Conservation (phyloP, 1,140 invertebrate genomes). For the Drosophila elegans region DNA sequence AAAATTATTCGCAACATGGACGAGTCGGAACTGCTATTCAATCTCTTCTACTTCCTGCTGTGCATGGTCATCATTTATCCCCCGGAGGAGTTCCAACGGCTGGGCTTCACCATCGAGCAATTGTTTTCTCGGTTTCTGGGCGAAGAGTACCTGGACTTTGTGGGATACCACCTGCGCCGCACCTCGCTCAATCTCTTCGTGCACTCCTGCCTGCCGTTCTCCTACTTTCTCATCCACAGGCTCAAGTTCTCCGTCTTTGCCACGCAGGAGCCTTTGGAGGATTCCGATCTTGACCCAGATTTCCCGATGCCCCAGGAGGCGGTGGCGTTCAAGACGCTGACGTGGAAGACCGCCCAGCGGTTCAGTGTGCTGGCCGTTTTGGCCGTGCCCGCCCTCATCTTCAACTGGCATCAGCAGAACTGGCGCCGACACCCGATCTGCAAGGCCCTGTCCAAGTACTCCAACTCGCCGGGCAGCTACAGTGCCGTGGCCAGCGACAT, state of each 20-base stretch:
- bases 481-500: constrained; percentile 89
- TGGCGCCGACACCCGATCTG: constrained; percentile 92
- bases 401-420: constrained; percentile 89
- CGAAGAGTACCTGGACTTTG: constrained; percentile 89
- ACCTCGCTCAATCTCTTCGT: constrained; percentile 88
- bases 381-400: constrained; percentile 84
- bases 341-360: constrained; percentile 80
- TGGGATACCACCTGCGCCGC: constrained; percentile 90
- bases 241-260: constrained; percentile 85
- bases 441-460: constrained; percentile 88
- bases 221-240: constrained; percentile 87
- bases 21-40: constrained; percentile 86
- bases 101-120: constrained; percentile 90
- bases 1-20: constrained; percentile 81
- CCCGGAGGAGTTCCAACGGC: constrained; percentile 90
- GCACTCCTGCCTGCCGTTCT: constrained; percentile 89
- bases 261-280: constrained; percentile 66
- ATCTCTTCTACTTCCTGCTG: constrained; percentile 89
- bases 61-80: constrained; percentile 90
- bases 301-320: constrained; percentile 80
- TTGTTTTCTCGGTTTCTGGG: constrained; percentile 88
- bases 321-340: constrained; percentile 84
- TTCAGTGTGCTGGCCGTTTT: constrained; percentile 84
- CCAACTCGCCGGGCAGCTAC: constrained; percentile 88
- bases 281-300: constrained; percentile 83